Evolutionary conservation across 2,113 vertebrate species (phyloP), one percentile per base, ranked within the genome.

Genomic region (Archocentrus centrarchus): DNA sequence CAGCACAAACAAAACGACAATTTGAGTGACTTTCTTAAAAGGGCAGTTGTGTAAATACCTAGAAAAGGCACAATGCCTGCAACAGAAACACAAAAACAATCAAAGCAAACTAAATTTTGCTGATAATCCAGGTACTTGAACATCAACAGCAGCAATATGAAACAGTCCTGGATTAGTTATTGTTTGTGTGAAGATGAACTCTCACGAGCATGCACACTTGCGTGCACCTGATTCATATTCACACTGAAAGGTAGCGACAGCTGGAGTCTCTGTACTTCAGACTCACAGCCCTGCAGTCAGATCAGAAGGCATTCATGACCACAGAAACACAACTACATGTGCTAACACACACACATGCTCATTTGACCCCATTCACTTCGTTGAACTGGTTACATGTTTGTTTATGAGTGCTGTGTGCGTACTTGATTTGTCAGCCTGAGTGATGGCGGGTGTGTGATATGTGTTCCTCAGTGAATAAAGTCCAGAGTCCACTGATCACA

Each of bases 251-350:
- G 55, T 41, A 83, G 60, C 11, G 77, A 88, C 90, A 91, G 82
- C 93, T 90, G 88, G 83, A 87, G 87, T 89, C 90, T 89, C 78
- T 77, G 44, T 86, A 64, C 60, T 80, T 91, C 84, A 81, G 80
- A 90, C 87, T 91, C 87, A 91, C 47, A 62, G 77, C 83, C 91
- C 83, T 55, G 86, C 80, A 90, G 89, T 83, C 57, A 84, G 50
- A 78, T 57, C 13, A 2, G 61, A 82, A 84, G 84, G 61, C 77
- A 81, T 85, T 75, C 68, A 79, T 24, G 13, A 75, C 55, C 76
- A 78, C 35, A 27, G 58, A 86, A 58, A 78, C 75, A 57, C 57
- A 53, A 55, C 61, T 59, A 44, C 73, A 77, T 55, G 53, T 22
- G 57, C 82, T 58, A 73, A 63, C 83, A 41, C 83, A 75, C 66